Evolutionary conservation across 2,888 invertebrate genomes (phyloP), one percentile per base, ranked within the genome.

Genomic region (Brenthis hecate): DNA sequence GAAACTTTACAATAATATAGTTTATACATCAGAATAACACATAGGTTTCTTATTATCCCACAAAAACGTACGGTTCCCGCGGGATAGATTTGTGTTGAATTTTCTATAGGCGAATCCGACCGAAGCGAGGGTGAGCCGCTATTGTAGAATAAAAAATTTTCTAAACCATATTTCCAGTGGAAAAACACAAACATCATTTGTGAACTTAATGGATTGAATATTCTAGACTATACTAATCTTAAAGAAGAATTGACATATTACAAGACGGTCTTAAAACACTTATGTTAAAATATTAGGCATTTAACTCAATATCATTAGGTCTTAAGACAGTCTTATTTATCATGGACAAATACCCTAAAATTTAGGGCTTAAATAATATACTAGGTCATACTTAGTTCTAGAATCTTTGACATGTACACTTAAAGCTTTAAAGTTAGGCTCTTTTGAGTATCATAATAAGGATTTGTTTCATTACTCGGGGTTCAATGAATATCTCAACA

Each of bases 371-470:
- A 32, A 50, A 77, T 28, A 28, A 28, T 28, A 28, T 72, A 66
- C 57, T 73, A 70, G 72, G 61, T 65, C 65, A 71, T 60, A 66
- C 67, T 70, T 64, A 67, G 64, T 68, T 58, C 71, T 71, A 76
- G 77, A 82, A 80, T 89, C 91, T 91, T 91, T 91, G 91, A 90
- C 84, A 87, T 88, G 75, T 78, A 83, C 80, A 81, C 77, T 91
- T 91, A 91, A 91, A 91, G 91, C 91, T 91, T 87, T 81, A 70
- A 77, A 82, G 84, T 87, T 89, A 89, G 87, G 86, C 86, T 85
- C 74, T 65, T 69, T 60, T 64, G 68, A 70, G 69, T 65, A 71
- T 68, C 62, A 53, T 63, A 54, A 57, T 65, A 23, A 63, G 50
- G 68, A 63, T 47, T 48, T 19, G 48, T 32, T 50, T 50, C 50